phyloP scores from a whole-genome alignment of 2,888 invertebrate genomes.

The Gymnosoma rotundatum region DNA sequence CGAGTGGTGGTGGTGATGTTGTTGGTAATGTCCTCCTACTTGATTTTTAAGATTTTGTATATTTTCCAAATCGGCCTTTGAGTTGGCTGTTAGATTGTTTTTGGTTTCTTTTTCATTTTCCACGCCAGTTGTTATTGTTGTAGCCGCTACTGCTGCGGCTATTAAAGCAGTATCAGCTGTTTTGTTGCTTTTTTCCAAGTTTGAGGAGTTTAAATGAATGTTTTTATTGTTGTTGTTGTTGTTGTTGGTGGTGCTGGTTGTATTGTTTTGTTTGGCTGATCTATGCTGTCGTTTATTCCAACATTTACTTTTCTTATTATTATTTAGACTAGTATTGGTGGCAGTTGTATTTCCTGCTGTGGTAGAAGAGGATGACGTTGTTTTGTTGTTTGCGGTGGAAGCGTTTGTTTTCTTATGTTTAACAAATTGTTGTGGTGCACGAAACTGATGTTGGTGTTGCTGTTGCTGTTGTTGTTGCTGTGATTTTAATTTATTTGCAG shows the following conservation, averaged over 20 bases:
- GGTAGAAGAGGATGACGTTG: slow-evolving; percentile 24
- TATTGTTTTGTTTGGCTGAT: slow-evolving; percentile 74
- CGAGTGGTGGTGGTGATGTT: slow-evolving; percentile 64
- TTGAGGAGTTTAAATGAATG: slow-evolving; percentile 58
- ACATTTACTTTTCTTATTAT: slow-evolving; percentile 76
- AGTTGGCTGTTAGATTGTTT: slow-evolving; percentile 63
- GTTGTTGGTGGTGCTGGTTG: slow-evolving; percentile 68
- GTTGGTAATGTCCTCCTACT: slow-evolving; percentile 72
- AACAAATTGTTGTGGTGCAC: slow-evolving; percentile 80
- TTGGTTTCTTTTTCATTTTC: slow-evolving; percentile 60
- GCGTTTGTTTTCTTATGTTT: slow-evolving; percentile 72
- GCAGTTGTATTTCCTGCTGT: slow-evolving; percentile 63
- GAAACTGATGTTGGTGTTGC: slow-evolving; percentile 78
- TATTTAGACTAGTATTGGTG: slow-evolving; percentile 56
- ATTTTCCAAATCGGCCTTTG: slow-evolving; percentile 81
- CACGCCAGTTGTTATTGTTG: slow-evolving; percentile 62
- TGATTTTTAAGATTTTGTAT: slow-evolving; percentile 81
- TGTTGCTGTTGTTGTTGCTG: slow-evolving; percentile 67
- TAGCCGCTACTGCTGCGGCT: slow-evolving; percentile 16
- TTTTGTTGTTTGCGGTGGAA: slow-evolving; percentile 21
- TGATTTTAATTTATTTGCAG: slow-evolving; percentile 75
- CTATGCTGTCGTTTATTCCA: slow-evolving; percentile 81
- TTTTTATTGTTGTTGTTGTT: slow-evolving; percentile 57
- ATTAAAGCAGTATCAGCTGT: slow-evolving; percentile 39
- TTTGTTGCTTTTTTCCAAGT: slow-evolving; percentile 58